Conservation (phyloP, 37 sponge, comb jelly and placozoan genomes). For the Halisarca cf. caerulea region DNA sequence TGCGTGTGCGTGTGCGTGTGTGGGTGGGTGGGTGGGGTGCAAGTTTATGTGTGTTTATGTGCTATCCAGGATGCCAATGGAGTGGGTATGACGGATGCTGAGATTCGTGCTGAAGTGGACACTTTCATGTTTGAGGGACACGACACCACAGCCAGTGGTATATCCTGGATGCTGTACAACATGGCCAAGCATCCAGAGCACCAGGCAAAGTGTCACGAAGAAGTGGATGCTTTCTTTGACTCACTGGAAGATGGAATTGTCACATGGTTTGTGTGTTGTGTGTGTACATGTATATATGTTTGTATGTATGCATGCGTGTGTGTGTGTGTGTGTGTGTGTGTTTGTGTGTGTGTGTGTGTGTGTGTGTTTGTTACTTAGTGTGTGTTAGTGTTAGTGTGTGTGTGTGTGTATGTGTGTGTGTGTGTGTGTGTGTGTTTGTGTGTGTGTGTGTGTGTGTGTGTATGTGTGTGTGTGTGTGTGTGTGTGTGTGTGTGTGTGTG, state of each 20-base stretch:
- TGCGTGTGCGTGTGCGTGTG: too few relatives aligned
- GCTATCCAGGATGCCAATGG: slow-evolving; percentile 73
- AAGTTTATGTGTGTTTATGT: too few relatives aligned
- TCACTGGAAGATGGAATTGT: slow-evolving; percentile 41
- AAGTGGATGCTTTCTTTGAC: slow-evolving; percentile 77
- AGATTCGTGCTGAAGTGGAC: slow-evolving; percentile 90
- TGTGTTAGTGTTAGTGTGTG: too few relatives aligned
- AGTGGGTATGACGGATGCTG: slow-evolving; percentile 68
- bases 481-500: too few relatives aligned
- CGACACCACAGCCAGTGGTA: slow-evolving; percentile 86
- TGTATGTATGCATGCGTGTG: neutral
- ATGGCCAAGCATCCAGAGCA: slow-evolving; percentile 82
- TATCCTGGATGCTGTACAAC: slow-evolving; percentile 87
- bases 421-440: neutral
- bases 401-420: too few relatives aligned
- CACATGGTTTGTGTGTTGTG: slow-evolving; percentile 50
- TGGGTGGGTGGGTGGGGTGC: too few relatives aligned
- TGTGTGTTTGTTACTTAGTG: neutral
- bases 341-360: neutral
- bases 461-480: too few relatives aligned
- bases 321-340: neutral
- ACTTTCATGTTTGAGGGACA: slow-evolving; percentile 97
- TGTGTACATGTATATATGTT: too few relatives aligned
- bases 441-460: neutral
- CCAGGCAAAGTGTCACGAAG: slow-evolving; percentile 76